Conservation (phyloP, 1,140 invertebrate genomes). For the Myzus persicae region DNA sequence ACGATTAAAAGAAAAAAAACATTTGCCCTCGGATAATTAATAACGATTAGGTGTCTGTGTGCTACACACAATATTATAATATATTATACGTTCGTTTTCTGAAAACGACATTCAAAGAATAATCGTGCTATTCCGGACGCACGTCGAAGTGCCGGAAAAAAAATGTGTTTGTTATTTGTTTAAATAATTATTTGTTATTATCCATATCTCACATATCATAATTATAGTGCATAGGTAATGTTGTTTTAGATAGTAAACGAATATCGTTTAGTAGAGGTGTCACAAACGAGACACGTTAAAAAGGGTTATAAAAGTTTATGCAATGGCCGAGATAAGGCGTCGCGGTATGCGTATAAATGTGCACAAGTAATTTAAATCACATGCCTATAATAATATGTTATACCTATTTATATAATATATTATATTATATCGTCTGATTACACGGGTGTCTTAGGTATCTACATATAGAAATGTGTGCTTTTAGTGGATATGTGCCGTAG, state of each 20-base stretch:
- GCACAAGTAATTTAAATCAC: neutral
- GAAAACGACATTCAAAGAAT: neutral
- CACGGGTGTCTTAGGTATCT: neutral
- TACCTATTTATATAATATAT: neutral
- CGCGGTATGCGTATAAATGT: neutral
- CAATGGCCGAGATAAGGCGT: neutral
- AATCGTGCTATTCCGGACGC: neutral
- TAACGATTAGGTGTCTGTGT: neutral
- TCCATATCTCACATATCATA: neutral
- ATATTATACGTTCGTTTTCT: neutral
- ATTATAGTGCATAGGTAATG: neutral
- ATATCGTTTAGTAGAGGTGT: neutral
- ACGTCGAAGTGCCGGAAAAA: neutral
- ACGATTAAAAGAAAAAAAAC: neutral
- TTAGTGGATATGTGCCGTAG: neutral
- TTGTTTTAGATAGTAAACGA: neutral
- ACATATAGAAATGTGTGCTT: neutral
- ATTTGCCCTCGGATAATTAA: neutral
- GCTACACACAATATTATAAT: neutral
- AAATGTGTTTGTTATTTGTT: neutral
- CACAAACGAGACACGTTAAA: neutral
- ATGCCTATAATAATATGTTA: neutral
- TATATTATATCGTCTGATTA: neutral
- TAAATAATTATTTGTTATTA: neutral
- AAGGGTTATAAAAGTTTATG: conserved; percentile 16